Percentiles rank a stretch among this genome's conserved stretches.
phyloP scores from a whole-genome alignment of 2,888 invertebrate species.

The Chrysolina oricalcia region DNA sequence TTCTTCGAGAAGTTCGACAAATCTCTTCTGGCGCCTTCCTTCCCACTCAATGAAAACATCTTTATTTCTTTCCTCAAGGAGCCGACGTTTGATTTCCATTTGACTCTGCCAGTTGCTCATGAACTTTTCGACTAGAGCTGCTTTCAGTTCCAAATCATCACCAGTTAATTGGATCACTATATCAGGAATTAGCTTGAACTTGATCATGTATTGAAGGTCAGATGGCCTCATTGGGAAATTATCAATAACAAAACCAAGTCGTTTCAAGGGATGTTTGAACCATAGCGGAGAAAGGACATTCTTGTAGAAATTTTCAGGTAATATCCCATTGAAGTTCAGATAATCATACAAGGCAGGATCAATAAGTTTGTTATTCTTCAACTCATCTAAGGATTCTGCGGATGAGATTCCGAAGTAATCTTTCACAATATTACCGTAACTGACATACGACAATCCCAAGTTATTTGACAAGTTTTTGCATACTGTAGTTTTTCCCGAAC shows the following conservation, averaged over 20 bases:
- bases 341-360: conserved; percentile 68
- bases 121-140: conserved; percentile 58
- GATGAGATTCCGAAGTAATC: conserved; percentile 40
- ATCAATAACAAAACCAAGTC: conserved; percentile 76
- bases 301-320: conserved; percentile 71
- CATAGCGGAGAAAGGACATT: conserved; percentile 73
- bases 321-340: conserved; percentile 72
- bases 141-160: conserved; percentile 57
- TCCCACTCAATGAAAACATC: conserved; percentile 61
- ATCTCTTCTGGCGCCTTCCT: conserved; percentile 57
- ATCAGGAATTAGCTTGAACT: conserved; percentile 74
- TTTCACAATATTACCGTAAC: conserved; percentile 69
- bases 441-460: conserved; percentile 74
- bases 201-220: conserved; percentile 75
- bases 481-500: conserved; percentile 75
- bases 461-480: conserved; percentile 74
- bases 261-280: conserved; percentile 73
- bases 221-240: conserved; percentile 76
- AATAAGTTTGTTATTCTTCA: conserved; percentile 37
- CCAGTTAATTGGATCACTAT: conserved; percentile 74
- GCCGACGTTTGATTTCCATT: conserved; percentile 66
- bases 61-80: conserved; percentile 53
- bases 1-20: conserved; percentile 62
- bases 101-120: conserved; percentile 66
- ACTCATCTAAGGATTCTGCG: conserved; percentile 46